These are phyloP conservation scores for Teleiodes luculella DNA, from an alignment of 2,888 invertebrate species.

Conservation along the genomic window DNA sequence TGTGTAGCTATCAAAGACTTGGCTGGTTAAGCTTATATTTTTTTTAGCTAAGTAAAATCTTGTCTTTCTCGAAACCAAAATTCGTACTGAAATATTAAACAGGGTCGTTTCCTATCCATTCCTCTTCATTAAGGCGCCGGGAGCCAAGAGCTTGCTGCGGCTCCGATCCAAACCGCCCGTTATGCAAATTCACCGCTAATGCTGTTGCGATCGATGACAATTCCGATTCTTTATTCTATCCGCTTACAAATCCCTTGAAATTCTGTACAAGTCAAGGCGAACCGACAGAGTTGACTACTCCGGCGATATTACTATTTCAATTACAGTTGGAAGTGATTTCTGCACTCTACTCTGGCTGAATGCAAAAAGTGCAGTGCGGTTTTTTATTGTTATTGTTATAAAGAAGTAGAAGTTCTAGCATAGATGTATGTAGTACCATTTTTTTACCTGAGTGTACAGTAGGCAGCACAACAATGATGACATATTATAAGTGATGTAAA, in stretches of 20 bases:
- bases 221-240: not conserved
- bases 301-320: not conserved
- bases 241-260: not conserved
- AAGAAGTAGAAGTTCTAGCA: no score
- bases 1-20: no score
- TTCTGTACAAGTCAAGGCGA: no score
- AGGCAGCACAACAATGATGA: no score
- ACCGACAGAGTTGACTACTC: not conserved
- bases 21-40: no score
- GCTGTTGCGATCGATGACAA: constrained; percentile 19
- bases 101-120: not conserved
- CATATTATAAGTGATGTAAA: no score
- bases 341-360: not conserved
- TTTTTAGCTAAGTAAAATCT: no score
- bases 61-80: not conserved
- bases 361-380: not conserved
- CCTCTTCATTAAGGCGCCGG: not conserved
- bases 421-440: no score
- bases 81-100: not conserved
- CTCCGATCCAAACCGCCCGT: constrained; percentile 11
- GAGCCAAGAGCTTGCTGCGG: not conserved
- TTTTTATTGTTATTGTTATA: not conserved
- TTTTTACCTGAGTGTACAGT: no score
- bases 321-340: not conserved
- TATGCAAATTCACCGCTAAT: constrained; percentile 27